Base-by-base conservation (phyloP, 1,140 invertebrate genomes). In the Neotoxoptera formosana region DNA sequence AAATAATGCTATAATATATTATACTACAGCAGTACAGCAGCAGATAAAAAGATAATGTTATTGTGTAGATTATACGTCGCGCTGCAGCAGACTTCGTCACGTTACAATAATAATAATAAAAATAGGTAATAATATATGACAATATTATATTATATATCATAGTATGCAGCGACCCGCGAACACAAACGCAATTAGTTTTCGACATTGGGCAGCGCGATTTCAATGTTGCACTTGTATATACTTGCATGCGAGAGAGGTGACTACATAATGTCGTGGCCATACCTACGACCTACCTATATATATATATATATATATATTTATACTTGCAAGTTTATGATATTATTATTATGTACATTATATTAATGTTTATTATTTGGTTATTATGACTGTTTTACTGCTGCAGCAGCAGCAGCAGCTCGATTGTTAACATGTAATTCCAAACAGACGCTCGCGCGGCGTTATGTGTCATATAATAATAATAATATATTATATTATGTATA, bases 141-240 rank as follows among this genome's bases (percentile, higher is more conserved):
- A n/a, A n/a, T 67, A 67, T n/a, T n/a, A n/a, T 76, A 76, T 53
- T 67, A 30, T n/a, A 67, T 67, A 67, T 67, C n/a, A 76, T 76
- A 41, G 41, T 41, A 41, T 41, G 41, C n/a, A n/a, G n/a, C 41
- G 1, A 41, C 41, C 41, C 41, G n/a, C 14, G 60, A 76, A n/a
- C n/a, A 14, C 60, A n/a, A 76, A 76, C 60, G 14, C 30, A n/a
- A n/a, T 76, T 76, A n/a, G 60, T 76, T 76, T 76, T 76, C 4
- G n/a, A 17, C 14, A 7, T 17, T 34, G 11, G 8, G 30, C 56
- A 23, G 7, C 30, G 30, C 60, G 30, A 76, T 76, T 76, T 14
- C 60, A n/a, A 76, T 7, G 30, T 34, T n/a, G 30, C 14, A 76
- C 14, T n/a, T 67, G 60, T 67, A 30, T 53, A 21, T 14, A 51